Conservation (phyloP, 1,140 invertebrate species). For the Agrilus planipennis region DNA sequence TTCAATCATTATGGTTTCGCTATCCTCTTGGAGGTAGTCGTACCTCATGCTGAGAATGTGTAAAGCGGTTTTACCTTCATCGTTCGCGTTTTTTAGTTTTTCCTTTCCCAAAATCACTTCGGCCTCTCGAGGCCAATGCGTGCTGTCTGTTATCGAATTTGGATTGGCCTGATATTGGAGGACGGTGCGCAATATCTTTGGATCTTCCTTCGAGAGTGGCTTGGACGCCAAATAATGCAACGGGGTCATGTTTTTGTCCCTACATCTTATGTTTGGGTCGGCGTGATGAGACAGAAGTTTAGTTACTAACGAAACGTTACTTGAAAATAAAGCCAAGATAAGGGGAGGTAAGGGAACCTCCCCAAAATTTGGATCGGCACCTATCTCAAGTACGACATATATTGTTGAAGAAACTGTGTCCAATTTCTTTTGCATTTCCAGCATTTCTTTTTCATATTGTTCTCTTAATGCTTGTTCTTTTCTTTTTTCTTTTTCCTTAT, state of each 20-base stretch:
- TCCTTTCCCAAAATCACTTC: conserved; percentile 13
- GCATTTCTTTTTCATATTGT: conserved; percentile 14
- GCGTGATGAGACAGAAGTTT: conserved; percentile 31
- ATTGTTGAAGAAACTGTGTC: conserved; percentile 30
- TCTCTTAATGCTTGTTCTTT: conserved; percentile 14
- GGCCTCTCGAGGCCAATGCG: conserved; percentile 20
- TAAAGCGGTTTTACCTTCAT: conserved; percentile 24
- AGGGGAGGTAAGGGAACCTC: conserved; percentile 36
- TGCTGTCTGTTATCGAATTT: conserved; percentile 16
- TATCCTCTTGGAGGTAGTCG: conserved; percentile 19
- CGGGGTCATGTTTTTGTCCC: conserved; percentile 28
- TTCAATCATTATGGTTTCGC: conserved; percentile 8
- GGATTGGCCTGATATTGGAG: conserved; percentile 32
- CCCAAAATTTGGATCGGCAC: conserved; percentile 34
- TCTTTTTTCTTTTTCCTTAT: conserved; percentile 19
- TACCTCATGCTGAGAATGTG: conserved; percentile 23
- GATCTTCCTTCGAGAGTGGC: conserved; percentile 26
- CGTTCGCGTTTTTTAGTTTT: conserved; percentile 6
- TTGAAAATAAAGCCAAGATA: conserved; percentile 32
- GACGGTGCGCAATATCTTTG: conserved; percentile 30
- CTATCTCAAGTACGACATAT: conserved; percentile 31
- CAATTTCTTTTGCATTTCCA: conserved; percentile 17
- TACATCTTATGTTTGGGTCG: conserved; percentile 32
- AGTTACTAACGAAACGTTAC: conserved; percentile 29
- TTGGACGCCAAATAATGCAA: conserved; percentile 35